A percentile compares a stretch with the other conserved stretches of the same genome.
phyloP scores from a whole-genome alignment of 2,888 invertebrate genomes.

The Anarsia innoxiella region DNA sequence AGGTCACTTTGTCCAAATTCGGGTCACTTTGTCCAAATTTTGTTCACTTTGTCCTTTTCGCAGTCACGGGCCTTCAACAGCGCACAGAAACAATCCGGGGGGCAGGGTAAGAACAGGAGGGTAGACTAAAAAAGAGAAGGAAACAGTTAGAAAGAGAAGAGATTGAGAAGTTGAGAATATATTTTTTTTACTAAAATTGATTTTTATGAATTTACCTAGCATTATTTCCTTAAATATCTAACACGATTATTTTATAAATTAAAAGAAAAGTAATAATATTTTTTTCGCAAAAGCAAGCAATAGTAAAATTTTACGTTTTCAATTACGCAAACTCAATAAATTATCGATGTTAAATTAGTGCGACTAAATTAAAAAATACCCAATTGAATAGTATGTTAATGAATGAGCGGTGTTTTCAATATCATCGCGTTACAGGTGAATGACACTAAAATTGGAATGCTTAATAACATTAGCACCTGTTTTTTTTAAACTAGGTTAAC shows the following conservation, averaged over 20 bases:
- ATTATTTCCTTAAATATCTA: too few relatives aligned
- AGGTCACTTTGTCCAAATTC: not conserved
- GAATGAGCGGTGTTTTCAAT: slow-evolving; percentile 1
- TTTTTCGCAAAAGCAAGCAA: too few relatives aligned
- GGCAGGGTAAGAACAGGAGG: slow-evolving; percentile 27
- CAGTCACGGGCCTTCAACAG: slow-evolving; percentile 27
- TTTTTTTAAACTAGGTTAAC: too few relatives aligned
- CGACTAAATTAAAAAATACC: too few relatives aligned
- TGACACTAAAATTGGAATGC: slow-evolving; percentile 5
- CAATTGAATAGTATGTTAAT: too few relatives aligned
- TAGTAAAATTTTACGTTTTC: too few relatives aligned
- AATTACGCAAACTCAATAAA: too few relatives aligned
- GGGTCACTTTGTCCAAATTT: not conserved
- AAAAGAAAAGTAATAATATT: too few relatives aligned
- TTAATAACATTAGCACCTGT: slow-evolving; percentile 4
- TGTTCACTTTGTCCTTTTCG: slow-evolving; percentile 1
- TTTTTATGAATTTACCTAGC: not conserved
- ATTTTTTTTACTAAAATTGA: too few relatives aligned
- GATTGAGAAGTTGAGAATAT: too few relatives aligned
- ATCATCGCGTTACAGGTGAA: slow-evolving; percentile 2
- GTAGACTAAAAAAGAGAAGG: slow-evolving; percentile 34
- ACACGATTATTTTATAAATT: too few relatives aligned
- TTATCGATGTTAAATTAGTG: too few relatives aligned
- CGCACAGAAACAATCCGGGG: slow-evolving; percentile 28
- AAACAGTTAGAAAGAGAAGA: slow-evolving; percentile 16